These are phyloP conservation scores for Drosophila nr. perissopoda DNA, from an alignment of 2,888 invertebrate genomes.

Conservation along the genomic window DNA sequence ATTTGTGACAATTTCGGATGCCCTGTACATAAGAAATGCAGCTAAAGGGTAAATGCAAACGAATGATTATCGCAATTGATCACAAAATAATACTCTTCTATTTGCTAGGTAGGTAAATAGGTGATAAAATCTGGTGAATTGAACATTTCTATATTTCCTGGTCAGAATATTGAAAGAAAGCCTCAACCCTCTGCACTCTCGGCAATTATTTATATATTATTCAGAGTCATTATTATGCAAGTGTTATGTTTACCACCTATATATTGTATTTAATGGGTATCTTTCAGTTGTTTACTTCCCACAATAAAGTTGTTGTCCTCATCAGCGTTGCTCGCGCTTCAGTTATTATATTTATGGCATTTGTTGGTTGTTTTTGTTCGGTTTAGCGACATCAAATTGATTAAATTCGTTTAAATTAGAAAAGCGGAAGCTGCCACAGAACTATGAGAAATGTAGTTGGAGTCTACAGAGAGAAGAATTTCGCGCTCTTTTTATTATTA, in stretches of 20 bases:
- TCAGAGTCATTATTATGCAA: neutral
- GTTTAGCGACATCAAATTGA: constrained; percentile 67
- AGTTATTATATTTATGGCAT: constrained; percentile 39
- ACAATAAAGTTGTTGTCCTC: neutral
- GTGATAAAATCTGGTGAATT: neutral
- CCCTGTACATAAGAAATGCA: constrained; percentile 8
- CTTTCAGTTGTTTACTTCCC: neutral
- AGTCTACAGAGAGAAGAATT: constrained; percentile 5
- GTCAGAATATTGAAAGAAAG: neutral
- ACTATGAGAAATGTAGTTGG: constrained; percentile 20
- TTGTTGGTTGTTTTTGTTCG: constrained; percentile 34
- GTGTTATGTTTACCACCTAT: neutral
- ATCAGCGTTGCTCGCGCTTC: constrained; percentile 1
- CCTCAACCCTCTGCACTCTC: neutral
- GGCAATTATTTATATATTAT: neutral
- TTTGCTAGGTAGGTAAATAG: too few relatives aligned
- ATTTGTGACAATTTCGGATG: constrained; percentile 43
- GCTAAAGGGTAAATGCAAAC: neutral
- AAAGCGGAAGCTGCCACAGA: constrained; percentile 61
- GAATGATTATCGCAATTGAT: neutral
- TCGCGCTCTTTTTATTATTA: neutral
- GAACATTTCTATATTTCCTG: neutral
- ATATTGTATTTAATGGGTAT: constrained; percentile 13
- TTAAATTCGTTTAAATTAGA: constrained; percentile 73
- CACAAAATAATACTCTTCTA: neutral